Evolutionary conservation across 1,140 invertebrate genomes (phyloP).

Genomic region (Copidosoma floridanum): DNA sequence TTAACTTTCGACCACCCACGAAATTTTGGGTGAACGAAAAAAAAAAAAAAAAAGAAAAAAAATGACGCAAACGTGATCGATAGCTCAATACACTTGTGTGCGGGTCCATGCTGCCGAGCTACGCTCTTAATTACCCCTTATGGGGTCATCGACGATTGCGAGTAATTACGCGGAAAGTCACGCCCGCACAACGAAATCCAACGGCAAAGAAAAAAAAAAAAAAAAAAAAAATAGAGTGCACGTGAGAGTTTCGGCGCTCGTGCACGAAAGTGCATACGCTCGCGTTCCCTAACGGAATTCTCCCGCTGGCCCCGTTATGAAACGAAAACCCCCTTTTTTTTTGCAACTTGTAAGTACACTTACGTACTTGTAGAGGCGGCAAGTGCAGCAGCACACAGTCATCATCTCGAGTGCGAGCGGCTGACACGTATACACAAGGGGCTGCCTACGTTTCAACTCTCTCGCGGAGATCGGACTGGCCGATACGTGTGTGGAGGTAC

Average conservation of each 20-base stretch:
- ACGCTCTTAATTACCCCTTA: too few species aligned
- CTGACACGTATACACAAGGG: too few species aligned
- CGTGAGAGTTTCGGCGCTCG: background rate
- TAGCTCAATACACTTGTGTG: too few species aligned
- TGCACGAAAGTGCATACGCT: background rate
- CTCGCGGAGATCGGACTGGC: background rate
- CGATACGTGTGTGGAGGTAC: background rate
- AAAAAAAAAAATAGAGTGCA: background rate
- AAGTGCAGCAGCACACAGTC: background rate
- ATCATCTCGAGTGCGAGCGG: background rate
- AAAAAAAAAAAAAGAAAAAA: too few species aligned
- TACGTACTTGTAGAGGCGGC: background rate
- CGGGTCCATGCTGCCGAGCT: too few species aligned
- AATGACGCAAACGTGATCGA: too few species aligned
- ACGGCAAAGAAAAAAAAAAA: background rate
- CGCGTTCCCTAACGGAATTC: background rate
- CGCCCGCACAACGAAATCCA: background rate
- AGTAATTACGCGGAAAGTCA: background rate
- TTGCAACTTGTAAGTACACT: background rate
- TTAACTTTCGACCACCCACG: too few species aligned
- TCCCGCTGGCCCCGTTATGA: background rate
- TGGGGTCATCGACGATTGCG: background rate
- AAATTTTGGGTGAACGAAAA: too few species aligned
- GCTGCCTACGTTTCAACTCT: background rate
- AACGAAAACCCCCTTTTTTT: conserved; percentile 3